Percentiles rank a stretch among this genome's conserved stretches.
phyloP scores from a whole-genome alignment of 2,113 vertebrate genomes.

The Syrmaticus mikado region DNA sequence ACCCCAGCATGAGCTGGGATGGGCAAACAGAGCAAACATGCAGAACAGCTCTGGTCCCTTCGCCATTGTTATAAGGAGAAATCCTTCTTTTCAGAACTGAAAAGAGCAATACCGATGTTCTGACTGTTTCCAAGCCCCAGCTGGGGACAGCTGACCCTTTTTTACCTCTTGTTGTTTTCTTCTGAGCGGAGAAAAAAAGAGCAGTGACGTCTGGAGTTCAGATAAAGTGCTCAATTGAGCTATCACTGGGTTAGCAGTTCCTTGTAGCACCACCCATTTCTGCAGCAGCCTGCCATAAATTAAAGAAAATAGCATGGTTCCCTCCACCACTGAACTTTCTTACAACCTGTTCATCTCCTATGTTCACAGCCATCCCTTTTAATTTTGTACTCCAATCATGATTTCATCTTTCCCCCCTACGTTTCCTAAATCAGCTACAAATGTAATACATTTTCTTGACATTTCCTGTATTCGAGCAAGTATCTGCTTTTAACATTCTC shows the following conservation, averaged over 20 bases:
- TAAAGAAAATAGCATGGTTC: not conserved
- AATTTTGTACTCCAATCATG: not conserved
- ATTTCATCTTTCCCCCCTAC: not conserved
- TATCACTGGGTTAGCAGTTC: not conserved
- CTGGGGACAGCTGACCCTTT: not conserved
- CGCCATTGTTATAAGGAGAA: not conserved
- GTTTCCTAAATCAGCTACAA: not conserved
- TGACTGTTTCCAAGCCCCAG: not conserved
- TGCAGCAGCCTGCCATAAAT: not conserved
- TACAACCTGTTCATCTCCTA: not conserved
- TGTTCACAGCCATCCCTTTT: not conserved
- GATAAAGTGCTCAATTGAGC: not conserved
- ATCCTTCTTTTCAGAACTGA: not conserved
- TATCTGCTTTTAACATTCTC: conserved; percentile 28
- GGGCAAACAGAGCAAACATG: fast-evolving
- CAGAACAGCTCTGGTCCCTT: not conserved
- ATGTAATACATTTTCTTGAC: not conserved
- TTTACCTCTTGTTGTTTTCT: not conserved
- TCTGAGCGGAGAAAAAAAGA: not conserved
- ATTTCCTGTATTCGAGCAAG: not conserved
- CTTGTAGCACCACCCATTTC: not conserved
- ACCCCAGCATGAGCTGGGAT: fast-evolving
- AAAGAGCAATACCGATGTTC: not conserved
- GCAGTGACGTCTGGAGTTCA: not conserved
- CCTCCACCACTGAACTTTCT: not conserved